Conservation (phyloP, 2,888 invertebrate genomes). For the Pachydiplax longipennis region DNA sequence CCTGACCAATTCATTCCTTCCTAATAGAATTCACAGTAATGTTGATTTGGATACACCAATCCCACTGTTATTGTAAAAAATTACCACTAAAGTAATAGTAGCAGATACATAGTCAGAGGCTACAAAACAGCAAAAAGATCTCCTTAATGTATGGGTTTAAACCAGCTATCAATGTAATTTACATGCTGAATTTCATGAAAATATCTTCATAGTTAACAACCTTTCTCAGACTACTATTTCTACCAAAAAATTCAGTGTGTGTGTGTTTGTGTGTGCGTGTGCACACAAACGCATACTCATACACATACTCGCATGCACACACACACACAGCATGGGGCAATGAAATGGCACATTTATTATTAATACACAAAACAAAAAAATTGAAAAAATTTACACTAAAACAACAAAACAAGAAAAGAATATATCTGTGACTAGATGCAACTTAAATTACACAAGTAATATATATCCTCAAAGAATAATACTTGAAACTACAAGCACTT, state of each 20-base stretch:
- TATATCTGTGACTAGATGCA: slow-evolving; percentile 24
- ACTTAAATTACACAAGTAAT: slow-evolving; percentile 3
- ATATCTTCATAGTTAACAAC: not conserved
- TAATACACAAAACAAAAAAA: no score
- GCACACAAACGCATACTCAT: no score
- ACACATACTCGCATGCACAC: not conserved
- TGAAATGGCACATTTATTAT: slow-evolving; percentile 3
- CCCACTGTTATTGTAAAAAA: not conserved
- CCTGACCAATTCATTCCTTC: not conserved
- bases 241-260: no score
- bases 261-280: no score
- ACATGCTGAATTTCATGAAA: not conserved
- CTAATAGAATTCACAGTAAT: not conserved
- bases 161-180: not conserved
- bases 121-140: not conserved
- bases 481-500: slow-evolving; percentile 13
- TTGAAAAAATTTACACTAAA: not conserved
- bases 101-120: not conserved
- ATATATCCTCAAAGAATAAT: not conserved
- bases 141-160: not conserved
- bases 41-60: not conserved
- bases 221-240: not conserved
- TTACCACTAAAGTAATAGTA: not conserved
- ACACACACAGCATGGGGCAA: not conserved
- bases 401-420: slow-evolving; percentile 14